Evolutionary conservation across 2,113 vertebrate species (phyloP).

Genomic region (Brachyhypopomus occidentalis): DNA sequence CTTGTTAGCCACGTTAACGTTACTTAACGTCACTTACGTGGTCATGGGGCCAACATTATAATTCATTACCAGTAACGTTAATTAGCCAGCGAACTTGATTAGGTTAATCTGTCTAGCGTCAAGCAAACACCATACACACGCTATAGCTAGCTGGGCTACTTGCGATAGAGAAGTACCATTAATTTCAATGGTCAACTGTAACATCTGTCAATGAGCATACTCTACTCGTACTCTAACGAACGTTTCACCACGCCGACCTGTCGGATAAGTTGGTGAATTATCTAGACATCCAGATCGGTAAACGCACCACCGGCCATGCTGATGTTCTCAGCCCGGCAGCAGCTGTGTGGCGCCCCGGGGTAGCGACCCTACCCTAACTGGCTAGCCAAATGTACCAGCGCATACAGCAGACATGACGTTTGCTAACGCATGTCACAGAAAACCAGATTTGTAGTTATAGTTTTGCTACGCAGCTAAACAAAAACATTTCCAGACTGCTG

Average conservation of each 20-base stretch:
- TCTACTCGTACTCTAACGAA: too few species aligned
- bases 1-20: background rate
- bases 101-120: background rate
- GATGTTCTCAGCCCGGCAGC: background rate
- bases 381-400: too few species aligned
- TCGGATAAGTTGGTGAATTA: too few species aligned
- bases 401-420: too few species aligned
- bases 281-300: too few species aligned
- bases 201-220: background rate
- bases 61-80: background rate
- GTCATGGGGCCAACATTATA: slow-evolving; percentile 16
- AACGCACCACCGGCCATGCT: background rate
- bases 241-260: too few species aligned
- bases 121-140: background rate
- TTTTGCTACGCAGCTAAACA: too few species aligned
- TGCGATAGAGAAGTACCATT: background rate
- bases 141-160: background rate
- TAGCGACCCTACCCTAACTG: too few species aligned
- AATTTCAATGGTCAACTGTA: background rate
- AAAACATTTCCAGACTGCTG: background rate
- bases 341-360: background rate
- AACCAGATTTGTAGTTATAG: too few species aligned
- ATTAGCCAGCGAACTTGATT: background rate
- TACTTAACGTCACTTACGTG: slow-evolving; percentile 36
- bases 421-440: too few species aligned